A percentile compares a stretch with the other conserved stretches of the same genome.
Conservation (phyloP, 2,888 invertebrate genomes). For the Hyposoter dolosus region DNA sequence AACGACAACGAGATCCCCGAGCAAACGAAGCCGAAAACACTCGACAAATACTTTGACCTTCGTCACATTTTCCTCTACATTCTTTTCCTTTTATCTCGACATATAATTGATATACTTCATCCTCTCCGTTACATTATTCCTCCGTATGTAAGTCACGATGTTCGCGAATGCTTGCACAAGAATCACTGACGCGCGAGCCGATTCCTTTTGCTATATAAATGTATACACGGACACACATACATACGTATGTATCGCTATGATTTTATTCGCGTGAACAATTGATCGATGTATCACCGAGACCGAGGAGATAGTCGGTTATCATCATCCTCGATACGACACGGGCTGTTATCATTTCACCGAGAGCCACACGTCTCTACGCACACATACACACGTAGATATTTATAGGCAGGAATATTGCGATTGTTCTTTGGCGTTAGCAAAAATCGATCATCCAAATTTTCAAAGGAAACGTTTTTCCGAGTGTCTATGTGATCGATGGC, state of each 20-base stretch:
- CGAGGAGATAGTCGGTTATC: slow-evolving; percentile 38
- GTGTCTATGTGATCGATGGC: slow-evolving; percentile 27
- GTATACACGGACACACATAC: background rate
- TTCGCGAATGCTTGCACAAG: background rate
- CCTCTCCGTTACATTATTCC: background rate
- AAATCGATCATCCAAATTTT: slow-evolving; percentile 4
- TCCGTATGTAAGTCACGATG: background rate
- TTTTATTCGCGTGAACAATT: slow-evolving; percentile 19
- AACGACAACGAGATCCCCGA: background rate
- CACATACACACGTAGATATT: background rate
- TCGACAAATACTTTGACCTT: background rate
- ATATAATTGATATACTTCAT: background rate
- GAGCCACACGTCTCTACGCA: background rate
- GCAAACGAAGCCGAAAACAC: background rate
- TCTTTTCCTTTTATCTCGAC: background rate
- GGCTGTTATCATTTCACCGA: slow-evolving; percentile 39
- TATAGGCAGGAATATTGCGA: background rate
- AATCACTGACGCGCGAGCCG: slow-evolving; percentile 7
- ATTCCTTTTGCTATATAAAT: background rate
- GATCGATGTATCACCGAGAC: slow-evolving; percentile 53
- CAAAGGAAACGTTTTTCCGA: background rate
- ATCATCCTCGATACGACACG: slow-evolving; percentile 22
- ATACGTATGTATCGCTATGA: background rate
- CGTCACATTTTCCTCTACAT: background rate
- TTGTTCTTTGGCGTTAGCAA: slow-evolving; percentile 3